These are phyloP conservation scores for Aldabrachelys gigantea DNA, from an alignment of 2,113 vertebrate species.

Conservation along the genomic window DNA sequence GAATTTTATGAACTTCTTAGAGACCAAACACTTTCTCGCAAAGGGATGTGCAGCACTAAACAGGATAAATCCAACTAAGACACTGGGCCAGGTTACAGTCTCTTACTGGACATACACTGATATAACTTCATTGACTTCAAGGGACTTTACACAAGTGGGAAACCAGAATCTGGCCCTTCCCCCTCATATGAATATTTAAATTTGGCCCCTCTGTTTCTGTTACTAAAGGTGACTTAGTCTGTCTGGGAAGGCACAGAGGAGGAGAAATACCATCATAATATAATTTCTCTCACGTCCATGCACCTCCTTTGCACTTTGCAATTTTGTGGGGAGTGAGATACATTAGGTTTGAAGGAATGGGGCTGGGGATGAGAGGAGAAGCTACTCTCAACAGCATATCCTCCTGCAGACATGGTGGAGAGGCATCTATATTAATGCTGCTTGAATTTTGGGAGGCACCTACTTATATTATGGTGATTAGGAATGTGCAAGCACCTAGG, in stretches of 20 bases:
- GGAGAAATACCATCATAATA: background rate
- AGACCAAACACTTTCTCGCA: conserved; percentile 20
- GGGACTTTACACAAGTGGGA: background rate
- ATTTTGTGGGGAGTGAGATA: background rate
- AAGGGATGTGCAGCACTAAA: background rate
- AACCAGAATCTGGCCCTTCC: background rate
- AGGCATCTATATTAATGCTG: conserved; percentile 27
- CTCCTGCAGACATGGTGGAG: background rate
- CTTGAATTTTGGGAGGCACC: conserved; percentile 46
- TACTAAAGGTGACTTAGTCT: background rate
- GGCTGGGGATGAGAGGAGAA: conserved; percentile 11
- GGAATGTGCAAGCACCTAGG: conserved; percentile 23
- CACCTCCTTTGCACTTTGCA: background rate
- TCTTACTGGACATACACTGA: background rate
- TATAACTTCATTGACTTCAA: background rate
- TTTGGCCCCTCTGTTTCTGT: background rate
- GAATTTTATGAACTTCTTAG: conserved; percentile 48
- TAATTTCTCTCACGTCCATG: background rate
- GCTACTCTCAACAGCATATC: conserved; percentile 50
- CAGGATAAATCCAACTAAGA: background rate
- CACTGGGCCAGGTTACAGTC: background rate
- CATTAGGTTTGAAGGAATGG: conserved; percentile 1
- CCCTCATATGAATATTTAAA: background rate
- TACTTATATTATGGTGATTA: conserved; percentile 22
- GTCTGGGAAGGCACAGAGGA: background rate